A percentile compares a stretch with the other conserved stretches of the same genome.
Conservation (phyloP, 2,888 invertebrate genomes). For the Conops quadrifasciatus region DNA sequence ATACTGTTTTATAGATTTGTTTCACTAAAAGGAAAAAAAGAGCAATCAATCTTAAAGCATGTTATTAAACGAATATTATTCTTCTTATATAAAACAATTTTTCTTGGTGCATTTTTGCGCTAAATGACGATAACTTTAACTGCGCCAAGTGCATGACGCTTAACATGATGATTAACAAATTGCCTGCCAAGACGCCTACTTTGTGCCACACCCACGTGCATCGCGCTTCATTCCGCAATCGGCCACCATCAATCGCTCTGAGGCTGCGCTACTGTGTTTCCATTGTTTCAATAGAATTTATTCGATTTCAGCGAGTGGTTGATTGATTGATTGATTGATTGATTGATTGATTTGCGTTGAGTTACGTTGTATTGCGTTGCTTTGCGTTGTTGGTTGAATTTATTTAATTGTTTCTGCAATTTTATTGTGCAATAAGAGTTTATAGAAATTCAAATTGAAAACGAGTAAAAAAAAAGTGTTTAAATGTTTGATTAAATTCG, state of each 20-base stretch:
- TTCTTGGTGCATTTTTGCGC: too few species aligned
- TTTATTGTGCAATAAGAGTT: not conserved
- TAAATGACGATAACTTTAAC: too few species aligned
- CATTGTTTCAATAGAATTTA: constrained; percentile 32
- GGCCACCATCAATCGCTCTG: too few species aligned
- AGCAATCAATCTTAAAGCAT: not conserved
- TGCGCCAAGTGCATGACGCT: too few species aligned
- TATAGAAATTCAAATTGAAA: not conserved
- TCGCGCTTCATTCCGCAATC: too few species aligned
- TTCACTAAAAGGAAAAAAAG: not conserved
- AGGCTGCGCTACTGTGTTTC: not conserved
- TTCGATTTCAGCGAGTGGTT: constrained; percentile 12
- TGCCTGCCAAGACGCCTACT: too few species aligned
- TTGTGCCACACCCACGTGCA: too few species aligned
- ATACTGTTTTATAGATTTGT: too few species aligned
- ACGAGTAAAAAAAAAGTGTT: not conserved
- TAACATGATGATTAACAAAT: too few species aligned
- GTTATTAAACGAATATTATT: too few species aligned
- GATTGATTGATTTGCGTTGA: constrained; percentile 26
- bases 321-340: constrained; percentile 22
- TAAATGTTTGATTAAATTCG: not conserved
- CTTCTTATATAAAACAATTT: too few species aligned
- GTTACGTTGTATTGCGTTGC: not conserved
- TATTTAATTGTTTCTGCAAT: constrained; percentile 22
- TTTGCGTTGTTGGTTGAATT: constrained; percentile 8